Evolutionary conservation across 2,113 vertebrate species (phyloP), one percentile per base, ranked within the genome.

Genomic region (Aramus guarauna): DNA sequence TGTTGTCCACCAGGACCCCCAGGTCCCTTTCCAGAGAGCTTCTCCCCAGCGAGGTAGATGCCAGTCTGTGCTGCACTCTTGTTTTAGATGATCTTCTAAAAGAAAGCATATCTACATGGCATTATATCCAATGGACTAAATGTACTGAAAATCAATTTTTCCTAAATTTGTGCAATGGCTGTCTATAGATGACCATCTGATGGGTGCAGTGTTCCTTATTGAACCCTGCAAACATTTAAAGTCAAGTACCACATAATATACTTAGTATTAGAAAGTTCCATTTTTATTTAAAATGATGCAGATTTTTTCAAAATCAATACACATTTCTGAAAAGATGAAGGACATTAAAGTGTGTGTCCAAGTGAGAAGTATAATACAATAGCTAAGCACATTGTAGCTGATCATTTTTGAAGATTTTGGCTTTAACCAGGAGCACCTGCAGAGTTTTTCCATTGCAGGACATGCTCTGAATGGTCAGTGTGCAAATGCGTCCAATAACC

Each of bases 401-500:
- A 71, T 60, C 12, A 21, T 72, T 93, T 48, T 53, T 47, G 37
- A 94, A 80, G 56, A 75, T 29, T 62, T 41, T 68, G 55, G 14
- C 39, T 90, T 84, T 77, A 47, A 47, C 19, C 30, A 72, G 39
- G 27, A 92, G 24, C 30, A 88, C 24, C 30, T 83, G 58, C 29
- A 64, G 53, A 53, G 27, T 48, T 94, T 84, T 89, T 53, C 47
- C 19, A 37, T 21, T 67, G 55, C 0, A 0, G 39, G 30, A 19
- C 4, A 2, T n/a, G 15, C 4, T 82, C 18, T 30, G 29, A 85
- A 75, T 41, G 7, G 29, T 45, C 62, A 14, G 8, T 32, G 39
- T 32, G 88, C 45, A 56, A 58, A 48, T 0, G 0, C 12, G 6
- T 21, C 29, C 26, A 72, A 11, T 48, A 72, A 3, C 27, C n/a